Evolutionary conservation across 2,888 invertebrate species (phyloP), one percentile per base, ranked within the genome.

Genomic region (Metallyticus violacea): DNA sequence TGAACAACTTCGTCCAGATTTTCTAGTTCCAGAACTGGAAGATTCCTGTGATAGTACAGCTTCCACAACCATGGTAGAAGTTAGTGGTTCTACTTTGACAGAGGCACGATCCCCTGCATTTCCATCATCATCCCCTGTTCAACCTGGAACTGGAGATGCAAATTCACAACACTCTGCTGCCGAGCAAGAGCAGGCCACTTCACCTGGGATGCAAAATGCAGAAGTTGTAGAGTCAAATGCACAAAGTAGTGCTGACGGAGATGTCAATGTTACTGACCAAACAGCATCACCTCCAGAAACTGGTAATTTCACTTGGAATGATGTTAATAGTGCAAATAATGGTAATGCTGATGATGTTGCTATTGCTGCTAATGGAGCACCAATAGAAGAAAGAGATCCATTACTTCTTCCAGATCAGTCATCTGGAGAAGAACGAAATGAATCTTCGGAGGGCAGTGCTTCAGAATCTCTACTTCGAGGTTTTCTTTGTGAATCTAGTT

Each of bases 381-480:
- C 80, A 40, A 2, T 76, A 22, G 88, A 88, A 15, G 88, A 88
- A 28, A 91, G 91, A 87, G 92, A 92, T 89, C 92, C 92, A 5
- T 87, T 92, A 27, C 91, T 91, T 87, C 88, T 92, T 62, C 91
- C 91, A 26, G 89, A 89, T 26, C 91, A 94, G 6, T 0, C 77
- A 9, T n/a, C 29, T 40, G 76, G 26, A 25, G 85, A 81, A 7
- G 79, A 28, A 9, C 78, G 22, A 7, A 81, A n/a, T 26, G 79
- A 81, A 82, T n/a, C 29, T 22, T 77, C 83, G 7, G 84, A 81
- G 76, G 76, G 62, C 26, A 85, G 27, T 30, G 76, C 87, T 22
- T 83, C 87, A 78, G 87, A 88, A 6, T 87, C 88, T 25, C 78
- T 88, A 26, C 85, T 87, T 2, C 79, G 88, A 2, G 86, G 88